Evolutionary conservation across 2,888 invertebrate genomes (phyloP), one percentile per base, ranked within the genome.

Genomic region (Lucinisca nassula): DNA sequence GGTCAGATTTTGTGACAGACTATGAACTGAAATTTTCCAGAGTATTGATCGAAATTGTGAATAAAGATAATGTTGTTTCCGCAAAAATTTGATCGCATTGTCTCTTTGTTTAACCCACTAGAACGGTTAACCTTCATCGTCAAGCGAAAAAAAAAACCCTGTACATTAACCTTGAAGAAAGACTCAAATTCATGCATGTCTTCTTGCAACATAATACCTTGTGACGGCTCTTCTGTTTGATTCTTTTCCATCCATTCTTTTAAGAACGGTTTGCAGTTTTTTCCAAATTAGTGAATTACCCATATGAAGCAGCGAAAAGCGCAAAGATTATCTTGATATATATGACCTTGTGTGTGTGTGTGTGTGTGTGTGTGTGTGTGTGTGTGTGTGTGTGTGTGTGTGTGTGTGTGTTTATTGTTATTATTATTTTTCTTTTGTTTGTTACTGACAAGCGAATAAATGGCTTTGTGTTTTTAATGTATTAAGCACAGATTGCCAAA

Each of bases 41-140:
- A 27, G 30, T 24, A 27, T 27, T 8, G 32, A 12, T 72, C 10
- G 35, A 30, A 35, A 24, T 35, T 76, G 8, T 45, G 45, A 12
- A 84, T 76, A 58, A 80, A 84, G 2, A 70, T 75, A 0, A 73
- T 49, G 30, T 84, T 79, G 21, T 79, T 55, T 21, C 61, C 75
- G 38, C 74, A 45, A 35, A 79, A 27, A 40, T 84, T 84, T 6
- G 79, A 38, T 51, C 76, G 17, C 45, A 84, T 55, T 1, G 75
- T 84, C 1, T 75, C 72, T 17, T 24, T 8, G 37, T 38, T 77
- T 14, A 24, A 24, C n/a, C 38, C 55, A 0, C n/a, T n/a, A n/a
- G n/a, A n/a, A n/a, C n/a, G n/a, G n/a, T n/a, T n/a, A n/a, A n/a
- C n/a, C 72, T 58, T 85, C 78, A 40, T 76, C 55, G 0, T 73